phyloP scores from a whole-genome alignment of 2,797 vertebrate species.

The Enteromius trimaculatus region DNA sequence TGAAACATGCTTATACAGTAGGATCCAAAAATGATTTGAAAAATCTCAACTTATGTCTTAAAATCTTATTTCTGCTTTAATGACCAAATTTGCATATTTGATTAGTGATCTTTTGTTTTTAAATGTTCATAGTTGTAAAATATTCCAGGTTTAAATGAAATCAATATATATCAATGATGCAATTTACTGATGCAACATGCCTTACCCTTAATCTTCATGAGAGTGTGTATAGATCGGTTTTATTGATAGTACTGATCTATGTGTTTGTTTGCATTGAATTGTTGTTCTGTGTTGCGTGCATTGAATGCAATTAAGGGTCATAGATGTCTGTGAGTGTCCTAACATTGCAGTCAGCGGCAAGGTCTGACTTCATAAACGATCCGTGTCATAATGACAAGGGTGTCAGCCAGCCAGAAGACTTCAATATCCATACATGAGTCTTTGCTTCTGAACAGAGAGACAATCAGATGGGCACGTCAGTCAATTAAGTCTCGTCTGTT shows the following conservation, averaged over 20 bases:
- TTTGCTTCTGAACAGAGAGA: conserved; percentile 24
- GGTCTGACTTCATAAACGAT: conserved; percentile 10
- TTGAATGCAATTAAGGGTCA: conserved; percentile 16
- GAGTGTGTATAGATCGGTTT: not conserved
- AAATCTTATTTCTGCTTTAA: conserved; percentile 1
- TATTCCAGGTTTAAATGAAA: not conserved
- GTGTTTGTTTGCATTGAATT: conserved; percentile 7
- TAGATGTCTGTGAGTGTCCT: not conserved
- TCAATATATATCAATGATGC: not conserved
- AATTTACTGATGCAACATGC: not conserved
- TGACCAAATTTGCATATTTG: not conserved
- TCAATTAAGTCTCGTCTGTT: conserved; percentile 33
- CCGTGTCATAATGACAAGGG: conserved; percentile 20
- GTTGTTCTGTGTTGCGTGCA: conserved; percentile 32
- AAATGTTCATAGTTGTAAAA: not conserved
- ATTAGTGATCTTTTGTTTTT: not conserved
- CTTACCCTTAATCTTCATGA: not conserved
- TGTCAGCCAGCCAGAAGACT: not conserved
- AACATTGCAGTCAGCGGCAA: conserved; percentile 5
- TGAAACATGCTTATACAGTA: not conserved
- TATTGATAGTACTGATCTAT: conserved; percentile 15
- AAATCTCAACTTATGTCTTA: not conserved
- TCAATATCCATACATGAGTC: conserved; percentile 17
- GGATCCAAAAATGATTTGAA: not conserved
- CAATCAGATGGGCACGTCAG: conserved; percentile 27